Base-by-base conservation (phyloP, 2,797 vertebrate species). In the Gallinago nigripennis region DNA sequence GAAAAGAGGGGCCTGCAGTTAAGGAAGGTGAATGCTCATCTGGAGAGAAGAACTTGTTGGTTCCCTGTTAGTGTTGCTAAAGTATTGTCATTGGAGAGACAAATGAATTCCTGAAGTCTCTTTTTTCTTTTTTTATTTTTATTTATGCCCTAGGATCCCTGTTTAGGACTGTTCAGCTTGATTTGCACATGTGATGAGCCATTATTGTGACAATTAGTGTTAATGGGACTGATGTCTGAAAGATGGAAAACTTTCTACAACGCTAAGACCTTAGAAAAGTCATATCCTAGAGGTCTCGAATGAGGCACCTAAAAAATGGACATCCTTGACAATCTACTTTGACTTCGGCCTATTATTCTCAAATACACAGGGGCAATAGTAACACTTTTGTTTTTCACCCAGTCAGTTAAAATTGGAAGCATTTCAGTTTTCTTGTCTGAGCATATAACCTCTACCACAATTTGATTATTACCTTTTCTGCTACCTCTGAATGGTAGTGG, bases 81-180 rank as follows among this genome's bases (percentile, higher is more conserved):
- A 72, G 18, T 39, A 39, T 39, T 39, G 50, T 69, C 41, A 17
- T 69, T 30, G 66, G 17, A 57, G 21, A 41, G 16, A 33, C 12
- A 11, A 66, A 61, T 0, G 2, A 20, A 30, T 27, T 69, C 35
- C 6, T 2, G 8, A 8, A 41, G 51, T 45, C 12, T n/a, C 3
- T 21, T 41, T 41, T 41, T 41, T 16, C 31, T 72, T 66, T 64
- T 50, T 27, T 61, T 64, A 35, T 61, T 60, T 61, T 60, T 21
- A 28, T 72, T 61, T 64, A 33, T 63, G 10, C 5, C 6, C 17
- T 45, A 66, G 18, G 18, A 68, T 6, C 18, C 27, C 11, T 50
- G 1, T 45, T 58, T 30, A 64, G n/a, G 51, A 41, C 35, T 45
- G 17, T 25, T 8, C 25, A 18, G 2, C 16, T 72, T 91, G 25